These are phyloP conservation scores for Astyanax mexicanus DNA, from an alignment of 2,797 vertebrate genomes.

Conservation along the genomic window DNA sequence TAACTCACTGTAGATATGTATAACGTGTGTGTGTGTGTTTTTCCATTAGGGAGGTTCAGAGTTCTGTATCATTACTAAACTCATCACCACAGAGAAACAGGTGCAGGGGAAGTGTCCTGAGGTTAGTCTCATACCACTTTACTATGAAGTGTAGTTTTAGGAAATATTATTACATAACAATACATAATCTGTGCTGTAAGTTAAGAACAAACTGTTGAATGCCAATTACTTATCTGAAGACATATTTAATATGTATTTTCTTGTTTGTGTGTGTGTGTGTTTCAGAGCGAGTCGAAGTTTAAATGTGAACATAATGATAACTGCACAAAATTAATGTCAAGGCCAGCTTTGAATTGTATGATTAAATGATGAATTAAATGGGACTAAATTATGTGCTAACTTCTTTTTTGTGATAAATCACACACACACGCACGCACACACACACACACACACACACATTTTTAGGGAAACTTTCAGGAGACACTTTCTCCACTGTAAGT, in stretches of 20 bases:
- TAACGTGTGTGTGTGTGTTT: slow-evolving; percentile 22
- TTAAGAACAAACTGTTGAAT: too few species aligned
- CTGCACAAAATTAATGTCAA: slow-evolving; percentile 65
- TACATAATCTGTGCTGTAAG: not conserved
- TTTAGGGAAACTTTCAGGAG: too few species aligned
- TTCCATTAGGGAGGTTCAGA: slow-evolving; percentile 87
- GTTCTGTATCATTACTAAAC: slow-evolving; percentile 93
- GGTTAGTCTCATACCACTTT: slow-evolving; percentile 71
- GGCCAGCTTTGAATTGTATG: slow-evolving; percentile 72
- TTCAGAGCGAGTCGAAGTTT: slow-evolving; percentile 73
- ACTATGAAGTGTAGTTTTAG: not conserved
- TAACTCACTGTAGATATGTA: too few species aligned
- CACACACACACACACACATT: too few species aligned
- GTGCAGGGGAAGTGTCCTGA: slow-evolving; percentile 90
- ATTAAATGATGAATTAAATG: too few species aligned
- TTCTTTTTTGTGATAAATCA: too few species aligned
- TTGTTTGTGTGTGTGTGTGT: not conserved
- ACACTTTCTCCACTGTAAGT: too few species aligned
- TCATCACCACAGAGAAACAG: slow-evolving; percentile 91
- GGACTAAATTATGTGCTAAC: not conserved
- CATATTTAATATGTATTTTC: too few species aligned
- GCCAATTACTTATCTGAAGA: too few species aligned
- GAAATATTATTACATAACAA: too few species aligned
- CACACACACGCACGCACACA: too few species aligned
- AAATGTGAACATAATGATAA: slow-evolving; percentile 63